Evolutionary conservation across 2,797 vertebrate species (phyloP).

Genomic region (Amblyopsis hoosieri): DNA sequence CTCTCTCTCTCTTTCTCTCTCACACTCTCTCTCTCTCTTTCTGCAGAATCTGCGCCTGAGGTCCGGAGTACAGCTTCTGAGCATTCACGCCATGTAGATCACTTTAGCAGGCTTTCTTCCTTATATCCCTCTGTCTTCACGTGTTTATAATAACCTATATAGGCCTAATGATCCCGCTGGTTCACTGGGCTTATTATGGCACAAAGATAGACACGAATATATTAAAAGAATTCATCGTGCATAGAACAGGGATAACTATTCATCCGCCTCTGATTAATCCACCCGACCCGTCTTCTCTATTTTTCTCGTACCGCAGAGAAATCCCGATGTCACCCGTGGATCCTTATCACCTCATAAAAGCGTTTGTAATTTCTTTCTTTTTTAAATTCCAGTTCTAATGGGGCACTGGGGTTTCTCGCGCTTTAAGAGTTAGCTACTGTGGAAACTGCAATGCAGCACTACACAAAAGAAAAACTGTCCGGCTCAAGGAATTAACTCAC

Average conservation of each 20-base stretch:
- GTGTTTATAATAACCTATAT: slow-evolving; percentile 45
- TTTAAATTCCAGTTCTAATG: slow-evolving; percentile 73
- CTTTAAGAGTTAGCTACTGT: slow-evolving; percentile 78
- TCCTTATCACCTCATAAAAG: slow-evolving; percentile 45
- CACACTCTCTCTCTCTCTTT: slow-evolving; percentile 32
- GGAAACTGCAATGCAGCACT: slow-evolving; percentile 85
- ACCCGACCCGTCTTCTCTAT: slow-evolving; percentile 53
- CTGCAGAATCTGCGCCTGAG: slow-evolving; percentile 57
- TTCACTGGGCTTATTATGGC: slow-evolving; percentile 42
- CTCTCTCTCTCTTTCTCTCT: background rate
- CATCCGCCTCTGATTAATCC: slow-evolving; percentile 65
- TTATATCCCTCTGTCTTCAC: slow-evolving; percentile 19
- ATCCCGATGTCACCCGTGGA: slow-evolving; percentile 44
- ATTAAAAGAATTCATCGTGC: slow-evolving; percentile 55
- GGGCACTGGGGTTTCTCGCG: slow-evolving; percentile 65
- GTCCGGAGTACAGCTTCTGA: slow-evolving; percentile 60
- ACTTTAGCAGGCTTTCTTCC: slow-evolving; percentile 49
- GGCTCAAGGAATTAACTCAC: slow-evolving; percentile 46
- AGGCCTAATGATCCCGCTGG: slow-evolving; percentile 25
- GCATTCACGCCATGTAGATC: slow-evolving; percentile 43
- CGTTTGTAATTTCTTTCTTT: slow-evolving; percentile 56
- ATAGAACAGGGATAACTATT: slow-evolving; percentile 48
- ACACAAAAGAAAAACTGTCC: slow-evolving; percentile 72
- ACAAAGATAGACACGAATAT: slow-evolving; percentile 30
- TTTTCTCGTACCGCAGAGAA: slow-evolving; percentile 24